These are phyloP conservation scores for Brenthis daphne DNA, from an alignment of 2,888 invertebrate genomes.

Conservation along the genomic window DNA sequence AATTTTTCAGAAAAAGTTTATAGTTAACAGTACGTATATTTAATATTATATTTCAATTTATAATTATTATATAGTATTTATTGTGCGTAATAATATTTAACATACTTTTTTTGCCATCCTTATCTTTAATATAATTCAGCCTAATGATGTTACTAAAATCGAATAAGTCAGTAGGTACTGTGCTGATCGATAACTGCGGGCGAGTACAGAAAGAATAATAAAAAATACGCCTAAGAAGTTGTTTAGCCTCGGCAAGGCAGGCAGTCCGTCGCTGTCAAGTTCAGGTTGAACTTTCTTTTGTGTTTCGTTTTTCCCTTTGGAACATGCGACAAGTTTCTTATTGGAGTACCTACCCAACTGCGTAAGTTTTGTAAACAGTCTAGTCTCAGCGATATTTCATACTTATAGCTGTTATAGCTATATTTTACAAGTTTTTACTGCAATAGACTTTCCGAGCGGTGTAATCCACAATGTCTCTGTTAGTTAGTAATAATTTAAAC, in stretches of 20 bases:
- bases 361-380: constrained; percentile 33
- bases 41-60: not conserved
- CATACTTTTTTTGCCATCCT: not conserved
- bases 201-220: constrained; percentile 36
- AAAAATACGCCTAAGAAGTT: constrained; percentile 48
- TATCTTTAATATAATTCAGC: not conserved
- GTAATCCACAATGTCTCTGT: not conserved
- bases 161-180: not conserved
- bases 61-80: not conserved
- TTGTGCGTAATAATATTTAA: not conserved
- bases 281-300: constrained; percentile 61
- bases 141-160: not conserved
- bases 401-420: not conserved
- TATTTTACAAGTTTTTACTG: not conserved
- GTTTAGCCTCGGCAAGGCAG: constrained; percentile 44
- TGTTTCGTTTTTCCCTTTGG: constrained; percentile 54
- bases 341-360: constrained; percentile 35
- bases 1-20: not conserved
- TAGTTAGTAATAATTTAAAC: no score
- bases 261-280: constrained; percentile 66
- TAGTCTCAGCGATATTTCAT: constrained; percentile 27
- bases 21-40: not conserved
- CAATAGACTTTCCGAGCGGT: not conserved
- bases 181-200: constrained; percentile 14
- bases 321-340: constrained; percentile 43